phyloP scores from a whole-genome alignment of 2,888 invertebrate genomes.

The Lochmaea capreae region DNA sequence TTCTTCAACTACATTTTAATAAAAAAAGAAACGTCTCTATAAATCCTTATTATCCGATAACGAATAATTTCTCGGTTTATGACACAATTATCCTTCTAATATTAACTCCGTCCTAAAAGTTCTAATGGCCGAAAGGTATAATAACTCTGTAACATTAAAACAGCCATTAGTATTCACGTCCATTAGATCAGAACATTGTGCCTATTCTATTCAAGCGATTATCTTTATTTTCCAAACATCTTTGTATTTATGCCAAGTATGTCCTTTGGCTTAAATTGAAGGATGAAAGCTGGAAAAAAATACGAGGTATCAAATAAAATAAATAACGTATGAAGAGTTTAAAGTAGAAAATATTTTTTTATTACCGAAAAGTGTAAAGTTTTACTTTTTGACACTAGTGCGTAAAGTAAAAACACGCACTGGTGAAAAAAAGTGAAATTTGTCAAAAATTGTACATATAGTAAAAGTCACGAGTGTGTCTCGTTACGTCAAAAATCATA shows the following conservation, averaged over 20 bases:
- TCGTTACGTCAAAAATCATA: no score
- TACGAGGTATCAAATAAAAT: not conserved
- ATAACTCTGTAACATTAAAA: conserved; percentile 33
- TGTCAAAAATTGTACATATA: no score
- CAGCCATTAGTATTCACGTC: conserved; percentile 35
- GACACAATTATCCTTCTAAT: conserved; percentile 30
- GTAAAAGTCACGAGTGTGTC: no score
- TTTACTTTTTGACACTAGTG: no score
- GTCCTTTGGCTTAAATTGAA: not conserved
- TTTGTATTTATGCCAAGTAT: conserved; percentile 3
- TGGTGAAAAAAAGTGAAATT: no score
- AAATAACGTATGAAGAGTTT: no score
- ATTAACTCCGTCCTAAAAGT: conserved; percentile 33
- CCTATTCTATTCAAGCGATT: conserved; percentile 16
- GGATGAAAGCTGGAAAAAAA: not conserved
- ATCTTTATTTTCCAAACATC: conserved; percentile 16
- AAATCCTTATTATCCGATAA: conserved; percentile 29
- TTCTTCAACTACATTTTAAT: not conserved
- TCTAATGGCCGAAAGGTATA: conserved; percentile 33
- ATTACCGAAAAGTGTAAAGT: no score
- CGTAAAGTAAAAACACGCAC: no score
- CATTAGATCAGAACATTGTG: conserved; percentile 17
- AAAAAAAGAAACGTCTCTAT: not conserved
- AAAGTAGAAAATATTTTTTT: no score
- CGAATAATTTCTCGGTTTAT: conserved; percentile 29